Evolutionary conservation across 2,888 invertebrate species (phyloP).

Genomic region (Conomelus anceps): DNA sequence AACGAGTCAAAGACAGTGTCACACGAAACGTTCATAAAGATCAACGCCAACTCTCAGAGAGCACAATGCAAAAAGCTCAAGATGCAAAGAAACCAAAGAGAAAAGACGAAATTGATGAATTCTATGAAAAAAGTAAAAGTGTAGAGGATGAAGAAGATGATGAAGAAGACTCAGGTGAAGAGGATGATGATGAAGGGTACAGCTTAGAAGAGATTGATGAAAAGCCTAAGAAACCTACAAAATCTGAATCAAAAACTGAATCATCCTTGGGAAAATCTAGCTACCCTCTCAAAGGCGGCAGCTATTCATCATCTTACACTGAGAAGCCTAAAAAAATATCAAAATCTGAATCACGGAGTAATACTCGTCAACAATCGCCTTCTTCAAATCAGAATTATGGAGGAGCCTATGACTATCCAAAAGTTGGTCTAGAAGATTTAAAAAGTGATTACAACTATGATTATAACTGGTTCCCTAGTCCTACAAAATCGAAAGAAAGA

Average conservation of each 20-base stretch:
- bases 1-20: constrained; percentile 16
- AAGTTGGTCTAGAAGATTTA: not conserved
- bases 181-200: constrained; percentile 10
- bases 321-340: not conserved
- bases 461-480: not conserved
- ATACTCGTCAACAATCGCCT: not conserved
- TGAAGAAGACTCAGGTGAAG: not conserved
- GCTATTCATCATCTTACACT: not conserved
- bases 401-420: not conserved
- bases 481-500: not conserved
- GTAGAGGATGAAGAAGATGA: constrained; percentile 21
- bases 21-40: constrained; percentile 11
- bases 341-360: not conserved
- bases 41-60: not conserved
- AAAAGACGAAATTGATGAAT: constrained; percentile 1
- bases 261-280: not conserved
- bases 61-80: constrained; percentile 9
- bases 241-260: not conserved
- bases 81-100: not conserved
- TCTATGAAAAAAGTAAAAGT: constrained; percentile 12
- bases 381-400: not conserved
- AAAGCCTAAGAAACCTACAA: not conserved
- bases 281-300: not conserved
- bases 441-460: not conserved
- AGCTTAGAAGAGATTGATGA: not conserved